Evolutionary conservation across 2,113 vertebrate genomes (phyloP), one percentile per base, ranked within the genome.

Genomic region (Saimiri boliviensis): DNA sequence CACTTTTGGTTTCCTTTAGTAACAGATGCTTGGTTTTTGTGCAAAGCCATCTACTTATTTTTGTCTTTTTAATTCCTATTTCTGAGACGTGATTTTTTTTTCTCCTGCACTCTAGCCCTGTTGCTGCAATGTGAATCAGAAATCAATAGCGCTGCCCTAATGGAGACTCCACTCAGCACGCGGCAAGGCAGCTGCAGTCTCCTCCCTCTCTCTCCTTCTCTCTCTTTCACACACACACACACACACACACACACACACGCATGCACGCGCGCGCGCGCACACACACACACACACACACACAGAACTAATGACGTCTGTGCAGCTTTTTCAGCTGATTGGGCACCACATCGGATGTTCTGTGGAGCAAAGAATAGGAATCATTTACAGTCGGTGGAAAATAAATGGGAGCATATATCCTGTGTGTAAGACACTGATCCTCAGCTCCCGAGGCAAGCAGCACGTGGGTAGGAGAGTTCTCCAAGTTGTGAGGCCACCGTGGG

Each of bases 311-410:
- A 99, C 99, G 99, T 99, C 98, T 97, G 95, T 27, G 97, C 97
- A 94, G 98, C 98, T 96, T 99, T 96, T 96, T 95, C 97, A 91
- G 98, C 98, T 96, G 98, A 99, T 99, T 99, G 99, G 99, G 97
- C 97, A 94, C 97, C 97, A 97, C 98, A 99, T 99, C 98, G 99
- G 99, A 99, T 99, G 99, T 99, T 99, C 99, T 98, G 96, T 97
- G 98, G 98, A 99, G 99, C 98, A 98, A 98, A 99, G 99, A 98
- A 98, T 95, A 98, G 97, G 88, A 97, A 97, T 97, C 97, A 85
- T 97, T 98, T 97, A 97, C 97, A 98, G 98, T 93, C 98, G 40
- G 91, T 96, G 89, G 93, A 77, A 77, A 56, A 95, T 93, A 98
- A 97, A 96, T 6, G 94, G 97, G 96, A 98, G 98, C 98, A 89